A percentile compares a stretch with the other conserved stretches of the same genome.
Evolutionary conservation across 2,113 vertebrate genomes (phyloP).

Genomic region (Andinoacara biseriatus): DNA sequence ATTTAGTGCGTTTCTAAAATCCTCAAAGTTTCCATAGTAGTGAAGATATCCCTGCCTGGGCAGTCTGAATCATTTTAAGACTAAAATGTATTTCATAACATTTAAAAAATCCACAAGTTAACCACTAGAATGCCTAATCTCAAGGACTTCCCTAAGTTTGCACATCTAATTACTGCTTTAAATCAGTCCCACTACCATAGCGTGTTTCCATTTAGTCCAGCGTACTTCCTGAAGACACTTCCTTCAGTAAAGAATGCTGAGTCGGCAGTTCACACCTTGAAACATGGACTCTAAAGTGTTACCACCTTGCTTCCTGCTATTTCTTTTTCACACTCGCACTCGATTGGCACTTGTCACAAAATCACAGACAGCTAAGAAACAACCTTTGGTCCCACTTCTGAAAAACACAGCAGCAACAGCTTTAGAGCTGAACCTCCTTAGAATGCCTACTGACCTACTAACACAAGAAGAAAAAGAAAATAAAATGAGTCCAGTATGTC

Average conservation of each 20-base stretch:
- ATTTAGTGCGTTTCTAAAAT: neutral
- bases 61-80: neutral
- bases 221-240: conserved; percentile 16
- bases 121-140: neutral
- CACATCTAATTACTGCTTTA: neutral
- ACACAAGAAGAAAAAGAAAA: conserved; percentile 19
- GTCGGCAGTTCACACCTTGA: conserved; percentile 61
- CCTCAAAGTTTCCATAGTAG: neutral
- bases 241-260: conserved; percentile 12
- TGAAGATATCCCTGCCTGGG: neutral
- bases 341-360: conserved; percentile 43
- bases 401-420: conserved; percentile 38
- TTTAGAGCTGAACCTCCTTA: conserved; percentile 9
- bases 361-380: conserved; percentile 54
- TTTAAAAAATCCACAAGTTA: neutral
- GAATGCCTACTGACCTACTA: conserved; percentile 16
- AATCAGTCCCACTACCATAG: neutral
- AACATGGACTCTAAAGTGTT: conserved; percentile 20
- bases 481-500: neutral
- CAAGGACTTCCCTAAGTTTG: neutral
- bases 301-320: conserved; percentile 60
- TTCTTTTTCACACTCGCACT: conserved; percentile 59
- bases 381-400: conserved; percentile 48
- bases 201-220: neutral
- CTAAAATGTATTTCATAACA: neutral